phyloP scores from a whole-genome alignment of 2,888 invertebrate species.

The Acronicta leporina region DNA sequence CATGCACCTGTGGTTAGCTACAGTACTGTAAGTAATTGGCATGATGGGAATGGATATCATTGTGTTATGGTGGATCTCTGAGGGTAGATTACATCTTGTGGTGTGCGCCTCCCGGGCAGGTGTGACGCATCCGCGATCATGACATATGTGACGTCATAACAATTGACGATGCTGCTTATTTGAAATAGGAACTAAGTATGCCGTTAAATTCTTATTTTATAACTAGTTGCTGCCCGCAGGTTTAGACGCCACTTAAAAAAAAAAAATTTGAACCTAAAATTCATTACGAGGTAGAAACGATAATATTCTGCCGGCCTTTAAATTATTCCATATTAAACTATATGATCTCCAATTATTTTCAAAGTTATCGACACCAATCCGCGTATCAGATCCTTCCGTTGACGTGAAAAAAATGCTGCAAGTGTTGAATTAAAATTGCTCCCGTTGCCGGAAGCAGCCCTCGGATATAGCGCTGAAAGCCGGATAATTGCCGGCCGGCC shows the following conservation, averaged over 20 bases:
- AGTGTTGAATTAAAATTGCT: conserved; percentile 73
- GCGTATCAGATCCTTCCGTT: conserved; percentile 78
- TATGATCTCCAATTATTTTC: conserved; percentile 24
- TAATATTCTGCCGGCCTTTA: neutral
- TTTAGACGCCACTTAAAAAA: too few relatives aligned
- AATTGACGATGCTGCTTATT: conserved; percentile 20
- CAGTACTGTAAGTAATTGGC: conserved; percentile 16
- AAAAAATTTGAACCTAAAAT: too few relatives aligned
- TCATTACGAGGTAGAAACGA: too few relatives aligned
- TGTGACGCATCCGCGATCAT: conserved; percentile 6
- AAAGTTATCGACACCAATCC: conserved; percentile 25
- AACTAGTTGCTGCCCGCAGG: too few relatives aligned
- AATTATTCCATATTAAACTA: neutral
- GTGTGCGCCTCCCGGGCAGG: conserved; percentile 12
- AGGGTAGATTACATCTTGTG: conserved; percentile 17
- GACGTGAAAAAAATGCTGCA: conserved; percentile 59
- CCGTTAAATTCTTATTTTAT: neutral
- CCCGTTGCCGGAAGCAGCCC: conserved; percentile 64
- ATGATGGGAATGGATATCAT: neutral
- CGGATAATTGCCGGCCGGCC: conserved; percentile 49
- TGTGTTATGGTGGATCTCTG: conserved; percentile 4
- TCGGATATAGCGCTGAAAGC: conserved; percentile 66
- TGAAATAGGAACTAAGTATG: conserved; percentile 6
- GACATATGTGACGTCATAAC: conserved; percentile 9
- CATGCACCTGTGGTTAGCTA: conserved; percentile 31